These are phyloP conservation scores for Thyatira batis DNA, from an alignment of 2,888 invertebrate species.

Conservation along the genomic window DNA sequence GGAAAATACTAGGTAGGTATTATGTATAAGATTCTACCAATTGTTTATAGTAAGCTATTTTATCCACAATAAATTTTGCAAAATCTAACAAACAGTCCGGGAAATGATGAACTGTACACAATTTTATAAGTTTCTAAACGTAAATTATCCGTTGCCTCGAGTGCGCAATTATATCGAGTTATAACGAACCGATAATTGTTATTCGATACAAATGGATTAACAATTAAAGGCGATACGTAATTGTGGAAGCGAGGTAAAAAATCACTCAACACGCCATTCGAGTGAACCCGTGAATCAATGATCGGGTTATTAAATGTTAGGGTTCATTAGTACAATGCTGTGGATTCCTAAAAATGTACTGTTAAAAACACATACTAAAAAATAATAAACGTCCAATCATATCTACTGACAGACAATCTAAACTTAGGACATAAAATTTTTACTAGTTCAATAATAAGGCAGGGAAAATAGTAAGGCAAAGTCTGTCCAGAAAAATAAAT, in stretches of 20 bases:
- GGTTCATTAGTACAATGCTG: conserved; percentile 16
- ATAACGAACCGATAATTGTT: conserved; percentile 18
- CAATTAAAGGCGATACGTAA: conserved; percentile 30
- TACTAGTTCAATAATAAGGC: too few relatives aligned
- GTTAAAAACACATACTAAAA: too few relatives aligned
- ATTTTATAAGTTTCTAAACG: conserved; percentile 6
- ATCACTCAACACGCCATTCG: conserved; percentile 43
- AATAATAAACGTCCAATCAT: too few relatives aligned
- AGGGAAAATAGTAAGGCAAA: too few relatives aligned
- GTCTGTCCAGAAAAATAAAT: too few relatives aligned
- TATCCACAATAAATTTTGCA: too few relatives aligned
- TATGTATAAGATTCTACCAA: too few relatives aligned
- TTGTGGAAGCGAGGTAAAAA: conserved; percentile 34
- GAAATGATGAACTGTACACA: conserved; percentile 5
- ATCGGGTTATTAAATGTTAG: conserved; percentile 28
- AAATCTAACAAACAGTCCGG: conserved; percentile 3
- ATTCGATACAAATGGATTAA: conserved; percentile 21
- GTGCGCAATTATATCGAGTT: conserved; percentile 17
- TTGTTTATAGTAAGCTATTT: too few relatives aligned
- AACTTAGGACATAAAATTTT: too few relatives aligned
- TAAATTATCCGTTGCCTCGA: background rate
- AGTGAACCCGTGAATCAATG: conserved; percentile 32
- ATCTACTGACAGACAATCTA: too few relatives aligned
- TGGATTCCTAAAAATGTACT: too few relatives aligned
- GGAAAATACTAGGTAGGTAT: too few relatives aligned